Conservation (phyloP, 2,888 invertebrate species). For the Lycocerus yunnanus region DNA sequence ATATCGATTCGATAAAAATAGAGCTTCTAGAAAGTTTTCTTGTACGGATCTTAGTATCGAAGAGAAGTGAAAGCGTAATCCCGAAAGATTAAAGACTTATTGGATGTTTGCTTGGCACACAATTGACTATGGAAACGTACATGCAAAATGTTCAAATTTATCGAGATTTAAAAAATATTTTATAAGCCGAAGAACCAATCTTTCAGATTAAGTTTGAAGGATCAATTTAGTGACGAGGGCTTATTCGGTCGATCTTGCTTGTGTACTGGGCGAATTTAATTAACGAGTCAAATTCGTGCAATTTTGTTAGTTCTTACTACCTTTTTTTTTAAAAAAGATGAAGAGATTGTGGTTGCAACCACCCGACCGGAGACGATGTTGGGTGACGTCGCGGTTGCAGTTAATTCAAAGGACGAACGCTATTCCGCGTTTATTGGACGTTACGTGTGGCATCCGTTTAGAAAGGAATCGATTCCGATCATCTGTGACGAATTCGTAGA, state of each 20-base stretch:
- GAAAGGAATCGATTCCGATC: slow-evolving; percentile 81
- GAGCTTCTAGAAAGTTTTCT: background rate
- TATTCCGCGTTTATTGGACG: slow-evolving; percentile 85
- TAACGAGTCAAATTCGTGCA: background rate
- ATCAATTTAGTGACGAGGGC: background rate
- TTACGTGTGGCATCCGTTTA: slow-evolving; percentile 85
- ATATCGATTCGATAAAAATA: background rate
- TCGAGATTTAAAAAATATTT: background rate
- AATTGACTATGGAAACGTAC: background rate
- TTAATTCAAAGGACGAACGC: slow-evolving; percentile 88
- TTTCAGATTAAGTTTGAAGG: background rate
- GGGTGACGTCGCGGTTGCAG: slow-evolving; percentile 97
- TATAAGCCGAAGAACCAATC: background rate
- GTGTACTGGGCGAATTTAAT: background rate
- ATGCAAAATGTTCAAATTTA: background rate
- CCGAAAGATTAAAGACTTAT: background rate
- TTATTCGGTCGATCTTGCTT: background rate
- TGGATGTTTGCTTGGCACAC: background rate
- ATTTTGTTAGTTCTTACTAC: too few relatives aligned
- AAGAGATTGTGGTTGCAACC: slow-evolving; percentile 92
- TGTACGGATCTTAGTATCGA: background rate
- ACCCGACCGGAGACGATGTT: slow-evolving; percentile 99
- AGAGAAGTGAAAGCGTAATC: background rate
- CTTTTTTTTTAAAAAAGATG: slow-evolving; percentile 54
- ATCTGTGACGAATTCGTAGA: slow-evolving; percentile 95